These are phyloP conservation scores for Eulimnadia texana DNA, from an alignment of 1,140 invertebrate genomes.

Conservation along the genomic window DNA sequence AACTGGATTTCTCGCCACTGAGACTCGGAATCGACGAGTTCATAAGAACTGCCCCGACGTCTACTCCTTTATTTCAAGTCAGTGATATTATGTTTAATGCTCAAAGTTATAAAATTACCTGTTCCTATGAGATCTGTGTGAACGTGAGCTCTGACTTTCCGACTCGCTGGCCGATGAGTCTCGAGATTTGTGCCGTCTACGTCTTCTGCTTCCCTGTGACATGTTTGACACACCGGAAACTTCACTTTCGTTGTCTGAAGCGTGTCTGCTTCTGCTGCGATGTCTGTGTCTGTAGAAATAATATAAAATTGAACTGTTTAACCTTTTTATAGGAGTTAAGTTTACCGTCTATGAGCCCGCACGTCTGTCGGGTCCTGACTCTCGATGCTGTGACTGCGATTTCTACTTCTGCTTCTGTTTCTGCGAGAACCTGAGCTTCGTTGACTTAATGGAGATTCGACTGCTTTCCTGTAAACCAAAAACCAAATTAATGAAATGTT, in stretches of 20 bases:
- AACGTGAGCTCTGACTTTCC: slow-evolving; percentile 12
- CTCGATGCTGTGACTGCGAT: slow-evolving; percentile 3
- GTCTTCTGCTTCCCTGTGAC: slow-evolving; percentile 45
- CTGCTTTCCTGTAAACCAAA: neutral
- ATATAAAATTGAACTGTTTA: neutral
- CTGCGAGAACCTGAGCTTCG: slow-evolving; percentile 3
- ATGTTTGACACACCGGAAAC: slow-evolving; percentile 62
- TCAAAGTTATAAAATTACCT: slow-evolving; percentile 6
- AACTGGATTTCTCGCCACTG: slow-evolving; percentile 75
- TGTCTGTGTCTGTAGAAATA: slow-evolving; percentile 41
- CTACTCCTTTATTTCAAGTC: slow-evolving; percentile 17
- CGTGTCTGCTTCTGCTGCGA: slow-evolving; percentile 55
- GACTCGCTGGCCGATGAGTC: slow-evolving; percentile 39
- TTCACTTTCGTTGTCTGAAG: slow-evolving; percentile 78
- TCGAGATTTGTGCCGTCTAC: slow-evolving; percentile 41
- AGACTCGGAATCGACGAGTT: slow-evolving; percentile 68
- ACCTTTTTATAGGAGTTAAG: neutral
- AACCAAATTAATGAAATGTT: neutral
- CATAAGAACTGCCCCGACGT: slow-evolving; percentile 29
- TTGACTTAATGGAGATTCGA: neutral
- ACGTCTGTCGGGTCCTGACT: slow-evolving; percentile 33
- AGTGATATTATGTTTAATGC: slow-evolving; percentile 17
- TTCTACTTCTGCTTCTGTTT: slow-evolving; percentile 5
- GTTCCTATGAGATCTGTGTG: slow-evolving; percentile 5
- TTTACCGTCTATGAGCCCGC: slow-evolving; percentile 21